These are phyloP conservation scores for Pygoscelis antarcticus DNA, from an alignment of 2,113 vertebrate species.

Conservation along the genomic window DNA sequence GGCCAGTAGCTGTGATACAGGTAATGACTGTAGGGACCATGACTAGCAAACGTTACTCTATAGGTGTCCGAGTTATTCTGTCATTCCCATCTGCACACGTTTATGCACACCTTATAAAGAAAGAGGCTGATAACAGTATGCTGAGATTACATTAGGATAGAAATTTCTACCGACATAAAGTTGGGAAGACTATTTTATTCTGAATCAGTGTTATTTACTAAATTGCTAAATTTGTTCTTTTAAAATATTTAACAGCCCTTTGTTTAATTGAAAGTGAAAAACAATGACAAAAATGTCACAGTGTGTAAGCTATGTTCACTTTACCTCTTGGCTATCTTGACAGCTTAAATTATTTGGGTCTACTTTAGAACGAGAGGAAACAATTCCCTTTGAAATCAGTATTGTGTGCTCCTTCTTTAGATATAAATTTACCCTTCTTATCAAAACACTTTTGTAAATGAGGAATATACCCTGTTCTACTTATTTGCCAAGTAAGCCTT, in stretches of 20 bases:
- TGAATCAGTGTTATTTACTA: neutral
- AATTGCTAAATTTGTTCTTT: neutral
- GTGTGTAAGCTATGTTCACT: neutral
- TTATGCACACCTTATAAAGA: neutral
- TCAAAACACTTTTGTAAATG: neutral
- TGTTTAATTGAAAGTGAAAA: neutral
- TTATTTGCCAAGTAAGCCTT: neutral
- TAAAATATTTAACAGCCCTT: neutral
- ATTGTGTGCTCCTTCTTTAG: neutral
- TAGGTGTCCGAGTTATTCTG: neutral
- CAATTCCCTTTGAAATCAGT: neutral
- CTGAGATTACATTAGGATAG: neutral
- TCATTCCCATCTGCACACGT: neutral
- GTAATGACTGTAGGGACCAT: neutral
- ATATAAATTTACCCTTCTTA: neutral
- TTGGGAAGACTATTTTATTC: neutral
- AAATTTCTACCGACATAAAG: neutral
- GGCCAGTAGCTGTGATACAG: too few species aligned
- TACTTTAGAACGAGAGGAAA: neutral
- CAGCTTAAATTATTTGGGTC: neutral
- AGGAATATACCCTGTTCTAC: neutral
- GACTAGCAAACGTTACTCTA: neutral
- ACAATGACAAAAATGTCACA: neutral
- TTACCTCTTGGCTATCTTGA: neutral
- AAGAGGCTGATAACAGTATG: neutral